Conservation (phyloP, 2,113 vertebrate genomes). For the Myrmecophaga tridactyla region DNA sequence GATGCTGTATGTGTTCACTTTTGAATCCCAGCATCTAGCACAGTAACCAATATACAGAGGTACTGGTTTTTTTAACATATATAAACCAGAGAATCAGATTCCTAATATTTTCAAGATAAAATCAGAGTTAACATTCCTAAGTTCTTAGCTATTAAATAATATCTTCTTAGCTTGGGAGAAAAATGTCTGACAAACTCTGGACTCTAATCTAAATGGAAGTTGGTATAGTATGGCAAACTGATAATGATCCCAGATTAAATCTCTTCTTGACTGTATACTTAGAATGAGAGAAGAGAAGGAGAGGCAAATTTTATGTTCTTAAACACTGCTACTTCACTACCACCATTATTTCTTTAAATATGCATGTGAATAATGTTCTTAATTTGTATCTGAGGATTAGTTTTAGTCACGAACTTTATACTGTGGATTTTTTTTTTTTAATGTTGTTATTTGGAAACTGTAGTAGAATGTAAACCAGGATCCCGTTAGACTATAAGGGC, state of each 20-base stretch:
- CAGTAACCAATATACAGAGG: background rate
- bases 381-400: background rate
- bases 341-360: background rate
- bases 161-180: background rate
- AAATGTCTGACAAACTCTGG: background rate
- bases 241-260: background rate
- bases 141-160: slow-evolving; percentile 4
- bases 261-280: background rate
- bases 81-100: background rate
- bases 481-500: background rate
- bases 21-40: background rate
- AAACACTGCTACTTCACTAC: background rate
- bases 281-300: background rate
- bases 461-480: background rate
- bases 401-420: background rate
- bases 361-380: background rate
- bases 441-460: background rate
- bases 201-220: background rate
- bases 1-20: background rate
- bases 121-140: background rate
- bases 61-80: background rate
- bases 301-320: background rate
- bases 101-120: background rate
- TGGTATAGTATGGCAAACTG: no score
- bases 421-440: background rate